These are phyloP conservation scores for Neopelma chrysocephalum DNA, from an alignment of 2,797 vertebrate species.

Conservation along the genomic window DNA sequence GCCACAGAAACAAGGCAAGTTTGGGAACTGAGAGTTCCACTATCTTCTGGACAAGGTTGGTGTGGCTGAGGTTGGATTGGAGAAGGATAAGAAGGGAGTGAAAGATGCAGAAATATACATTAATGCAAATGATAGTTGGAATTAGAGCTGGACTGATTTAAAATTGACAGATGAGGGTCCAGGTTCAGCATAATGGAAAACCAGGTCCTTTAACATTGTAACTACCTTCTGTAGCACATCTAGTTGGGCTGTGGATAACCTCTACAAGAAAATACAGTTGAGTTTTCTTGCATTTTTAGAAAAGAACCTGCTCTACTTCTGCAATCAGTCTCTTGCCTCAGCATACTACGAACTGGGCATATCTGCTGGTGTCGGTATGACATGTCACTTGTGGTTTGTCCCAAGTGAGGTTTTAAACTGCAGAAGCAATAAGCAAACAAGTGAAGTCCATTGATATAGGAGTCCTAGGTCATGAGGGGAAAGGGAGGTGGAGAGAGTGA, in stretches of 20 bases:
- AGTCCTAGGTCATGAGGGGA: slow-evolving; percentile 24
- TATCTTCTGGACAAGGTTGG: not conserved
- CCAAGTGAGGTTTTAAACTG: not conserved
- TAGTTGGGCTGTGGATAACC: not conserved
- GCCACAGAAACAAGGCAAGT: not conserved
- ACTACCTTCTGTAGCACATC: not conserved
- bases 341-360: not conserved
- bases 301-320: not conserved
- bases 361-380: not conserved
- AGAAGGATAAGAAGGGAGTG: not conserved
- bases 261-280: not conserved
- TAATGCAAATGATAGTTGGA: not conserved
- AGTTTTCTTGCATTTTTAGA: not conserved
- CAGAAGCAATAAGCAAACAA: slow-evolving; percentile 45
- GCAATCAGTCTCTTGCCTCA: not conserved
- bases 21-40: not conserved
- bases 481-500: slow-evolving; percentile 34
- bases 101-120: not conserved
- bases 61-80: not conserved
- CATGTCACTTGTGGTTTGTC: not conserved
- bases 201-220: not conserved
- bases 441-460: not conserved
- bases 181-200: not conserved
- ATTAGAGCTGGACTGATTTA: not conserved
- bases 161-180: not conserved